Base-by-base conservation (phyloP, 1,140 invertebrate species). In the Paraescarpia echinospica region DNA sequence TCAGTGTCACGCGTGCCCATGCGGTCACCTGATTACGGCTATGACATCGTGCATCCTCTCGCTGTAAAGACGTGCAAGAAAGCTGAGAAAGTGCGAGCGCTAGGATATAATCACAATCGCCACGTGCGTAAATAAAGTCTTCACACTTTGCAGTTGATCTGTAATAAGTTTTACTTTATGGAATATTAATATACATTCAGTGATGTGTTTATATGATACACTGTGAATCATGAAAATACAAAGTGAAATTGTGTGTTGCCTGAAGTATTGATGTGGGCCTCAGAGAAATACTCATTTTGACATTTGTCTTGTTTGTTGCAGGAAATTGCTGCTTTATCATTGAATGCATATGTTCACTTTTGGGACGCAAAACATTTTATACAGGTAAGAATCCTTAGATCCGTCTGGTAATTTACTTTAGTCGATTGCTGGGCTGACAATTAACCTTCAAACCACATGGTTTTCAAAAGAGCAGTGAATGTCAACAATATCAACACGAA, bases 271-370 rank as follows among this genome's bases (percentile, higher is more conserved):
- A 31, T 12, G 22, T 12, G 22, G 22, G 9, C 59, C 59, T 4
- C 9, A 77, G 59, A 1, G 8, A 18, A 27, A 31, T 18, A 27
- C 18, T 18, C 59, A 77, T 12, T 41, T 77, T 77, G 59, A 31
- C 59, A 77, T 77, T 77, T 90, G 90, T 34, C 27, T 90, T 93
- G 92, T 59, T 97, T 97, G 92, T 98, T 98, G 94, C 97, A 98
- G 94, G 98, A 99, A 96, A 97, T 99, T 91, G 98, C 98, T 1
- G 98, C 98, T n/a, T 96, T 99, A 27, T 99, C 98, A 0, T 96
- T 99, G 1, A 99, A 99, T 96, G 98, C 98, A 91, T 97, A 97
- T 94, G 93, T 98, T 95, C 98, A 99, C 97, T 97, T 99, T 92
- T 99, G 98, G 97, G 98, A 98, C 96, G 98, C 98, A 2, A 97